Evolutionary conservation across 2,797 vertebrate species (phyloP).

Genomic region (Iguana delicatissima): DNA sequence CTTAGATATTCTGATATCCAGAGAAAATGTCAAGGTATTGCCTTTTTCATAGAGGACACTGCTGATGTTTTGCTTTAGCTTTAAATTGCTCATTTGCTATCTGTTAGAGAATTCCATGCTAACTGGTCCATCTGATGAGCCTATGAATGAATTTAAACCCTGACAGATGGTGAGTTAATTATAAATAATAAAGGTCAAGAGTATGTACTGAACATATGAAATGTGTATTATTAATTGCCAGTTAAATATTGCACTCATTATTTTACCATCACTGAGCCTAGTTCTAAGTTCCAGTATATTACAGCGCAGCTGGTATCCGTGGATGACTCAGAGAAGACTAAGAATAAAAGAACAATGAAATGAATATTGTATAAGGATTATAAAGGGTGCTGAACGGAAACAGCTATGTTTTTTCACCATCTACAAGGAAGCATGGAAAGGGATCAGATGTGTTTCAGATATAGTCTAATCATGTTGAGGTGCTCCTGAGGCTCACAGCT

Average conservation of each 20-base stretch:
- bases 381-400: not conserved
- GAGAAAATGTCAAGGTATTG: not conserved
- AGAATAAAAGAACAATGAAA: not conserved
- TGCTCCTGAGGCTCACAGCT: not conserved
- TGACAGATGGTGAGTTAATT: slow-evolving; percentile 57
- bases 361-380: not conserved
- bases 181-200: slow-evolving; percentile 59
- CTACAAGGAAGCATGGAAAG: not conserved
- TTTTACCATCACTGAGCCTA: slow-evolving; percentile 37
- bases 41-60: not conserved
- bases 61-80: not conserved
- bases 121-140: not conserved
- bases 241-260: slow-evolving; percentile 64
- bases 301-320: not conserved
- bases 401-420: not conserved
- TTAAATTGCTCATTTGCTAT: not conserved
- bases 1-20: not conserved
- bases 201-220: slow-evolving; percentile 50
- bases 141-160: slow-evolving; percentile 44
- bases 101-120: slow-evolving; percentile 29
- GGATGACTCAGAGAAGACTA: not conserved
- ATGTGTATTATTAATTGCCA: slow-evolving; percentile 67
- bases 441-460: not conserved
- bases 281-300: not conserved
- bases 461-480: not conserved